Base-by-base conservation (phyloP, 2,113 vertebrate genomes). In the Paramisgurnus dabryanus region DNA sequence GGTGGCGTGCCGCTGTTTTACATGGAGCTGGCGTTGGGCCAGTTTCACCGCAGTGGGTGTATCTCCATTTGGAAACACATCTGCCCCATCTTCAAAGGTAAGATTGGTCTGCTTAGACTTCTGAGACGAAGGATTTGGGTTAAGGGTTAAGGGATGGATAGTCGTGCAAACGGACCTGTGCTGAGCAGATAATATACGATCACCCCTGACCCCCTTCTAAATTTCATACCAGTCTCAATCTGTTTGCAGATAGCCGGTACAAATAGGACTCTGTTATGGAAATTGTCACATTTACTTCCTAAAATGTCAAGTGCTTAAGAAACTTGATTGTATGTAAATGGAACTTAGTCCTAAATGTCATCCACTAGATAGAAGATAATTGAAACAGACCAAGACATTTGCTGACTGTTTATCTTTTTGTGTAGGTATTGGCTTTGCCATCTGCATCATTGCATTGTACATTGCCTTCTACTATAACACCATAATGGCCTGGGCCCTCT, bases 41-140 rank as follows among this genome's bases (percentile, higher is more conserved):
- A 99, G 90, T 99, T 96, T 86, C 97, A 99, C 88, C 94, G 96
- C 82, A 98, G 94, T 0, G 98, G 97, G 63, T 98, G 97, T 80
- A 98, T 99, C 91, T 98, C 97, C n/a, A 93, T 99, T 70, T 99
- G 98, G 98, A 96, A 93, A 78, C 95, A 98, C 93, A 94, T 99
- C 88, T 99, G 98, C 85, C 98, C 98, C 18, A 96, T 99, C 87
- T 99, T 99, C 91, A 99, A 99, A 95, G 98, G 98, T 99, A 95
- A 83, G 82, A 66, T 40, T 34, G 34, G 57, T 72, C 60, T 64
- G 4, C 22, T 41, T 53, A 67, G 12, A 63, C n/a, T 50, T 65
- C 22, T 55, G n/a, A 66, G 7, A 45, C 61, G 1, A 27, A 76
- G 15, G 63, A 66, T 27, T 61, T 9, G 5, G 61, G 17, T 63